Percentiles rank a stretch among this genome's conserved stretches.
Conservation (phyloP, 2,888 invertebrate genomes). For the Mylabris sibirica region DNA sequence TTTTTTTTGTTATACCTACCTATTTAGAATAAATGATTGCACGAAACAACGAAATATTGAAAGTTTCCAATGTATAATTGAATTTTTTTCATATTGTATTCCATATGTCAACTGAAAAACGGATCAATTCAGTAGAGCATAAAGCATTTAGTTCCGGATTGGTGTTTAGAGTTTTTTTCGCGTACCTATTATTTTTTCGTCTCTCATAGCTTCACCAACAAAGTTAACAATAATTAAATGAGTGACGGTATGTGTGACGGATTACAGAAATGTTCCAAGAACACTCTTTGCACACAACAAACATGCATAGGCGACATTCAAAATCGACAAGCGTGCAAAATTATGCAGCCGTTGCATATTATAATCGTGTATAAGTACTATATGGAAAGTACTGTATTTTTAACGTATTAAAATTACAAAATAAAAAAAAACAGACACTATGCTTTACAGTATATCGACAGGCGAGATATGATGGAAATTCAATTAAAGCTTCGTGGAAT, state of each 20-base stretch:
- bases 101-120: too few relatives aligned
- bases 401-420: constrained; percentile 9
- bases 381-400: constrained; percentile 32
- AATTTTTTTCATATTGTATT: background rate
- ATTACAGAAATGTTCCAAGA: constrained; percentile 39
- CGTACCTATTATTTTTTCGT: too few relatives aligned
- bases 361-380: constrained; percentile 15
- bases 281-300: constrained; percentile 35
- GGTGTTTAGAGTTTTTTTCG: background rate
- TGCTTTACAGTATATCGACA: background rate
- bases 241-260: constrained; percentile 30
- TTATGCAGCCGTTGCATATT: constrained; percentile 33
- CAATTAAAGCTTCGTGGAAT: too few relatives aligned
- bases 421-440: constrained; percentile 1
- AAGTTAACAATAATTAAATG: constrained; percentile 22
- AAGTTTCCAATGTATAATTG: background rate
- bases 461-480: background rate
- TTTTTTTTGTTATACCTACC: too few relatives aligned
- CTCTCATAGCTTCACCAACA: constrained; percentile 20
- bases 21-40: too few relatives aligned
- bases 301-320: constrained; percentile 35
- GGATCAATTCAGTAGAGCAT: background rate
- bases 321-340: constrained; percentile 42
- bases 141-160: background rate
- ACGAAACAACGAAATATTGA: background rate